These are phyloP conservation scores for Lepidurus couesii DNA, from an alignment of 1,140 invertebrate genomes.

Conservation along the genomic window DNA sequence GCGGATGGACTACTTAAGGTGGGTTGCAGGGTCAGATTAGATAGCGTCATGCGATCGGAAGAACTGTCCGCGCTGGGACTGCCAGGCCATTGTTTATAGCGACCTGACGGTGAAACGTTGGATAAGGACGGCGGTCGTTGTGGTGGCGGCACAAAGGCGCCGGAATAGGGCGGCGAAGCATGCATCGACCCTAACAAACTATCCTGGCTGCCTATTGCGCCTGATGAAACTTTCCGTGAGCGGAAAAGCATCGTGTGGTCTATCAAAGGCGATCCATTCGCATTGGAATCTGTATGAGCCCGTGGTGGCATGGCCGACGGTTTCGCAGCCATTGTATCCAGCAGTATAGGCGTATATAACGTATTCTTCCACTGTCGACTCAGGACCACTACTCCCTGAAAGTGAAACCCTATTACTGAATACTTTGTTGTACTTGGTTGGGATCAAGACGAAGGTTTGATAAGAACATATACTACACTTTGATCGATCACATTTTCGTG, in stretches of 20 bases:
- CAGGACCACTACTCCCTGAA: slow-evolving; percentile 78
- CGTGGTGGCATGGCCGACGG: neutral
- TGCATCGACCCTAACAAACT: neutral
- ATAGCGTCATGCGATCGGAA: neutral
- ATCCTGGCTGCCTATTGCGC: neutral
- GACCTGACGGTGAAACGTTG: neutral
- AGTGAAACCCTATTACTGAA: neutral
- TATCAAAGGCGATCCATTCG: neutral
- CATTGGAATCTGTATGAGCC: neutral
- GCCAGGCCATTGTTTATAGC: neutral
- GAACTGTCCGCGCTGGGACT: neutral
- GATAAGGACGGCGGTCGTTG: neutral
- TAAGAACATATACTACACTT: too few relatives aligned
- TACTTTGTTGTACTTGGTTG: too few relatives aligned
- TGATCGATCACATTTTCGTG: neutral
- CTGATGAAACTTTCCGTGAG: neutral
- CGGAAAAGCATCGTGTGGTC: neutral
- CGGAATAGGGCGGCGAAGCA: neutral
- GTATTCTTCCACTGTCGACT: slow-evolving; percentile 96
- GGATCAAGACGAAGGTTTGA: too few relatives aligned
- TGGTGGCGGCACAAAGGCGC: neutral
- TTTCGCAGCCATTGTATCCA: slow-evolving; percentile 51
- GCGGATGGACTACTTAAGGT: neutral
- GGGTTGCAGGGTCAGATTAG: neutral
- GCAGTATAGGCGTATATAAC: slow-evolving; percentile 81